Evolutionary conservation across 1,140 invertebrate genomes (phyloP).

Genomic region (Linepithema humile): DNA sequence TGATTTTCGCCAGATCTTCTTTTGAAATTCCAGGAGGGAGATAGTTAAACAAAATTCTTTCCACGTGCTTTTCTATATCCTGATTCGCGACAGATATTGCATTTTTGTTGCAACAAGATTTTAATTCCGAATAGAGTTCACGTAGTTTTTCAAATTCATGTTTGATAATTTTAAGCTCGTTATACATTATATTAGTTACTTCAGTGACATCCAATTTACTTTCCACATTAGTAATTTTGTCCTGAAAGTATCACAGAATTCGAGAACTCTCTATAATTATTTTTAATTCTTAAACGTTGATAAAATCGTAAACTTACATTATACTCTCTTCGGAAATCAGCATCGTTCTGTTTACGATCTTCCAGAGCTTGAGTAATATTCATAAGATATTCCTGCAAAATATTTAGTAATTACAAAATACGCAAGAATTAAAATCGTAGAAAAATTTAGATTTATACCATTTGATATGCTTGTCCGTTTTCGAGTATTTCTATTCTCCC

Average conservation of each 20-base stretch:
- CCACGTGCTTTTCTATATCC: conserved; percentile 74
- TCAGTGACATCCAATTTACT: conserved; percentile 62
- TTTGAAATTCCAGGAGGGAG: conserved; percentile 73
- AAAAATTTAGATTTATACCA: conserved; percentile 68
- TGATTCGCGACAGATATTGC: conserved; percentile 53
- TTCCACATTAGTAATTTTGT: conserved; percentile 69
- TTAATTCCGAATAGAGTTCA: conserved; percentile 73
- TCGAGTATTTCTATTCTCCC: conserved; percentile 75
- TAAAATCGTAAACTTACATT: conserved; percentile 67
- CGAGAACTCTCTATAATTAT: not conserved
- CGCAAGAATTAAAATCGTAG: not conserved
- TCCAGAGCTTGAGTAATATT: conserved; percentile 68
- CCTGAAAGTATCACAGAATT: conserved; percentile 49
- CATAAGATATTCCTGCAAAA: conserved; percentile 66
- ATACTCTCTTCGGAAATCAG: conserved; percentile 61
- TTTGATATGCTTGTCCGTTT: conserved; percentile 60
- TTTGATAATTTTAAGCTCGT: conserved; percentile 74
- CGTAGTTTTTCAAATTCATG: conserved; percentile 75
- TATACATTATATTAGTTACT: conserved; percentile 47
- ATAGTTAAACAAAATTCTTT: conserved; percentile 75
- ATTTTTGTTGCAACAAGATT: conserved; percentile 75
- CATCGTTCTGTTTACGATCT: conserved; percentile 54
- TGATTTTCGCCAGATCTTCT: conserved; percentile 82
- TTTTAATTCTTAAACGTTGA: conserved; percentile 16
- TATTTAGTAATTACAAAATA: conserved; percentile 10